Percentiles rank a stretch among this genome's conserved stretches.
Conservation (phyloP, 2,113 vertebrate genomes). For the Mormoops blainvillei region DNA sequence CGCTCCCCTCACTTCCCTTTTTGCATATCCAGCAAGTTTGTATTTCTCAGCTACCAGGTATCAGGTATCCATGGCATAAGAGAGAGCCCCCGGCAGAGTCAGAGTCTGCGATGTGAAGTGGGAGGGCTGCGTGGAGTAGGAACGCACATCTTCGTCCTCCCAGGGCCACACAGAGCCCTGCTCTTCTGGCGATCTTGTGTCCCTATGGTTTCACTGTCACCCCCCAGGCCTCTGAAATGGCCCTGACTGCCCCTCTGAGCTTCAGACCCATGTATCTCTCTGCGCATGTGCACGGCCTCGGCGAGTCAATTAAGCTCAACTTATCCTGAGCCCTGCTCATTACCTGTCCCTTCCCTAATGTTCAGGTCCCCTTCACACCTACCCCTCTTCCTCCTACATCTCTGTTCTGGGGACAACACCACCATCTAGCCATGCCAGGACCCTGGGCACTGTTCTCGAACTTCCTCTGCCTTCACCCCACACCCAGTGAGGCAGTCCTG, state of each 20-base stretch:
- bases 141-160: neutral
- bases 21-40: neutral
- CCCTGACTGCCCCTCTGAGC: neutral
- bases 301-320: too few relatives aligned
- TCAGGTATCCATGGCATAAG: neutral
- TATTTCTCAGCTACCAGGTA: neutral
- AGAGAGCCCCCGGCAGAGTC: neutral
- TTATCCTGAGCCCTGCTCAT: neutral
- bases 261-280: neutral
- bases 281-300: accelerated
- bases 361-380: neutral
- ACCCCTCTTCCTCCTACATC: neutral
- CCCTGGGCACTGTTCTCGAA: neutral
- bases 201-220: neutral
- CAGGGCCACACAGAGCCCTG: neutral
- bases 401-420: neutral
- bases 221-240: neutral
- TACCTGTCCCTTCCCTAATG: neutral
- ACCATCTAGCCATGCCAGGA: neutral
- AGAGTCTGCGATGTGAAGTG: accelerated
- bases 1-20: neutral
- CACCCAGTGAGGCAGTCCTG: neutral
- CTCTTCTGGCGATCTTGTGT: neutral
- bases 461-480: too few relatives aligned
- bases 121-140: accelerated